Conservation (phyloP, 2,888 invertebrate species). For the Dolichopus griseipennis region DNA sequence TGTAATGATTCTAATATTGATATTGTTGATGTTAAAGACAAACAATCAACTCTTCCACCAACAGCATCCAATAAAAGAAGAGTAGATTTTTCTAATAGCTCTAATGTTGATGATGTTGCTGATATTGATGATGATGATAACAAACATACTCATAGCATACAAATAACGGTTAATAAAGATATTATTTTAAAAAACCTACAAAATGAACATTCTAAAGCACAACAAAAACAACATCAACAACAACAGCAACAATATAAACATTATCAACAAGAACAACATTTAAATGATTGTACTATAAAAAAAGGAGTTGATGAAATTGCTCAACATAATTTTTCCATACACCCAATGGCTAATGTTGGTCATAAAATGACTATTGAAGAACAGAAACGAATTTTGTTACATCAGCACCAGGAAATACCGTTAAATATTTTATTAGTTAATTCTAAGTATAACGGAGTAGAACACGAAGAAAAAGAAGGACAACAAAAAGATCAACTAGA, state of each 20-base stretch:
- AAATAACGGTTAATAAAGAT: slow-evolving; percentile 3
- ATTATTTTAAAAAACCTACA: neutral
- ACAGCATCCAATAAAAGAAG: neutral
- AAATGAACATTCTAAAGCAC: neutral
- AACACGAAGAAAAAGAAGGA: too few species aligned
- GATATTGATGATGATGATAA: neutral
- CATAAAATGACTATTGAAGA: neutral
- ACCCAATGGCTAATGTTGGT: neutral
- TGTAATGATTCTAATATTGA: too few species aligned
- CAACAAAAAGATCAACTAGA: too few species aligned
- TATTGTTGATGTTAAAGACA: too few species aligned
- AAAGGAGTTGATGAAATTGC: neutral
- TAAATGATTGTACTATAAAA: neutral
- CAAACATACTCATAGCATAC: neutral
- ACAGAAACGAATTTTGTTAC: neutral
- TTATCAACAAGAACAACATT: neutral
- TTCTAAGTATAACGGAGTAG: too few species aligned
- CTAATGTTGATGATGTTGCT: neutral
- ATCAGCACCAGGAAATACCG: neutral
- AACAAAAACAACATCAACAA: too few species aligned
- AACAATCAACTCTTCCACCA: neutral
- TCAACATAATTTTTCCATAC: neutral
- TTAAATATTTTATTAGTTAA: neutral
- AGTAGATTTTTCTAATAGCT: neutral
- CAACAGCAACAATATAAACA: too few species aligned